Base-by-base conservation (phyloP, 1,140 invertebrate species). In the Gerris buenoi region DNA sequence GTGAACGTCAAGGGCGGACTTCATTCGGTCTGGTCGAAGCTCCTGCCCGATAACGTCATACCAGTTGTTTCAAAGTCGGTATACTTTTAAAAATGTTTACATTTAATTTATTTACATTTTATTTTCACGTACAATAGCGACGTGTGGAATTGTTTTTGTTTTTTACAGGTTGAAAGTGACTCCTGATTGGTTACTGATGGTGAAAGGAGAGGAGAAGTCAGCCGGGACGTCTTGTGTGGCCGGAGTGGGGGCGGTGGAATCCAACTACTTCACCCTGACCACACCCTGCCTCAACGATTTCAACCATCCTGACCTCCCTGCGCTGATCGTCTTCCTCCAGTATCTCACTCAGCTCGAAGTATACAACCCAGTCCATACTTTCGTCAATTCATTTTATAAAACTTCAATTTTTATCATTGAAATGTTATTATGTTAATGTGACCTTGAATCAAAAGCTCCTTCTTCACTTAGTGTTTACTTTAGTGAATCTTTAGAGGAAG, bases 281-380 rank as follows among this genome's bases (percentile, higher is more conserved):
- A 82, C 82, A 61, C 81, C 82, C 23, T 83, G 84, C 68, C 83
- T 91, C 33, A 81, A 75, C 0, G 81, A 86, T 58, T 85, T 81
- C 73, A 75, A 80, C 25, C 78, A 88, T 75, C 79, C 81, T 1
- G 86, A 90, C 77, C 75, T 88, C 22, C 84, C 91, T 1, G 81
- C 88, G 56, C 77, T 95, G 18, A 77, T 87, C 64, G 85, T 94
- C 26, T 87, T 88, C 67, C 79, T 93, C 60, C 88, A 93, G 75
- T 95, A 95, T 78, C 83, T 95, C 58, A 88, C 84, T 15, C 92
- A 95, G 79, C 79, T 88, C 0, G 91, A 95, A 80, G 87, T 89
- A 76, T 18, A 10, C n/a, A n/a, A n/a, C n/a, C n/a, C n/a, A n/a
- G n/a, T n/a, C n/a, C n/a, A n/a, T n/a, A n/a, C n/a, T n/a, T n/a